Evolutionary conservation across 2,797 vertebrate species (phyloP).

Genomic region (Taeniopygia guttata): DNA sequence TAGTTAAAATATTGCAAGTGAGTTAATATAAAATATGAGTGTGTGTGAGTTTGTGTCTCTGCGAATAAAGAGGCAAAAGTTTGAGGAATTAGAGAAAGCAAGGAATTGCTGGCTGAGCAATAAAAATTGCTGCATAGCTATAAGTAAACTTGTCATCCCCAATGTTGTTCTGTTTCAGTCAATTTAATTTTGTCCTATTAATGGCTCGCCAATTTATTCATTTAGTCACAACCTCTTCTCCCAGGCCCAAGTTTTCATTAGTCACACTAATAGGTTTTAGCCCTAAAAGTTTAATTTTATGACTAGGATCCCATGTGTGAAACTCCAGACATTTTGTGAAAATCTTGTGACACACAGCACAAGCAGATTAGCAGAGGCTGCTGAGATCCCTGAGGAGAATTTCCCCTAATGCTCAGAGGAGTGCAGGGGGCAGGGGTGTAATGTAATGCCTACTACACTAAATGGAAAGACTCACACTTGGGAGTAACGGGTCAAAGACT

Average conservation of each 20-base stretch:
- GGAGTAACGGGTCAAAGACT: neutral
- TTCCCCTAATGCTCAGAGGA: neutral
- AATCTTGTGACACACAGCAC: neutral
- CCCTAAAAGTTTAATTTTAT: slow-evolving; percentile 22
- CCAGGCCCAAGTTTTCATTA: slow-evolving; percentile 21
- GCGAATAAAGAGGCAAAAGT: neutral
- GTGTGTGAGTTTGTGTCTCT: neutral
- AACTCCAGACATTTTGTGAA: neutral
- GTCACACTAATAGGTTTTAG: slow-evolving; percentile 21
- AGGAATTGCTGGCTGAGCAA: neutral
- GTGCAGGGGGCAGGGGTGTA: neutral
- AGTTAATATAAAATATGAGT: neutral
- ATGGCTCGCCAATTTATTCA: neutral
- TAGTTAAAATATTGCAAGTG: neutral
- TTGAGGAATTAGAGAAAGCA: neutral
- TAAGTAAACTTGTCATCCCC: slow-evolving; percentile 38
- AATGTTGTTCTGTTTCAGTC: slow-evolving; percentile 11
- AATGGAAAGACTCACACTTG: neutral
- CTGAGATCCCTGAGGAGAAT: neutral
- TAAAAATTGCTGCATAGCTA: neutral
- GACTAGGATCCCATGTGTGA: neutral
- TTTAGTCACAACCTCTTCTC: slow-evolving; percentile 7
- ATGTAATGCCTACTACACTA: neutral
- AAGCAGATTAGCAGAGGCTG: neutral
- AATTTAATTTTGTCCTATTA: slow-evolving; percentile 45